Evolutionary conservation across 2,113 vertebrate species (phyloP), one percentile per base, ranked within the genome.

Genomic region (Alaudala cheleensis): DNA sequence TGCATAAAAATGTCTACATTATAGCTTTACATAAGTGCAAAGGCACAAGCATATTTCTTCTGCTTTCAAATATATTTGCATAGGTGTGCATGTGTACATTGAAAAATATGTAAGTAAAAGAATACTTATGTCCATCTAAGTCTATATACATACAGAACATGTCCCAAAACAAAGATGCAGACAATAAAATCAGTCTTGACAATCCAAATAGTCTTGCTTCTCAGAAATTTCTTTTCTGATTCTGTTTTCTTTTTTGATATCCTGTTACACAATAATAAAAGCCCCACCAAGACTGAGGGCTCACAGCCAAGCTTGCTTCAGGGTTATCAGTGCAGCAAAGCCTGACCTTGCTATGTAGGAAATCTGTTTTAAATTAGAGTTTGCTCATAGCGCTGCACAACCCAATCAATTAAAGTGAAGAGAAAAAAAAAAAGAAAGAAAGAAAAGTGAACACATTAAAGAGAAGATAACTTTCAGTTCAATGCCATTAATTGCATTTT

Each of bases 341-440:
- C 15, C 96, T 94, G 73, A 86, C 88, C 74, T 95, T 95, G n/a
- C 58, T 89, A 33, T 45, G 49, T 26, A 79, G 34, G 26, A 96
- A 87, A 34, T 66, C 49, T 87, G 9, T 69, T 94, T 96, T 86
- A 87, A 62, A 93, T 93, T 87, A 88, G 57, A 90, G 57, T 6
- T 93, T 90, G 20, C 61, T 91, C 24, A 53, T 18, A 92, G 73
- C 28, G 37, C 40, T 87, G 26, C 37, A 61, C 31, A 85, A 53
- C 7, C 60, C 83, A 28, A 57, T 70, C 86, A 74, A 67, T 92
- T 70, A 81, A 90, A 80, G 13, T 44, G 42, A 26, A n/a, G 8
- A 12, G 53, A 67, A 51, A 62, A 45, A 67, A 76, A 39, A 67
- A 47, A 37, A 2, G 16, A 79, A 60, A 1, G 5, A 24, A 33